Base-by-base conservation (phyloP, 2,888 invertebrate genomes). In the Drosophila formosana region DNA sequence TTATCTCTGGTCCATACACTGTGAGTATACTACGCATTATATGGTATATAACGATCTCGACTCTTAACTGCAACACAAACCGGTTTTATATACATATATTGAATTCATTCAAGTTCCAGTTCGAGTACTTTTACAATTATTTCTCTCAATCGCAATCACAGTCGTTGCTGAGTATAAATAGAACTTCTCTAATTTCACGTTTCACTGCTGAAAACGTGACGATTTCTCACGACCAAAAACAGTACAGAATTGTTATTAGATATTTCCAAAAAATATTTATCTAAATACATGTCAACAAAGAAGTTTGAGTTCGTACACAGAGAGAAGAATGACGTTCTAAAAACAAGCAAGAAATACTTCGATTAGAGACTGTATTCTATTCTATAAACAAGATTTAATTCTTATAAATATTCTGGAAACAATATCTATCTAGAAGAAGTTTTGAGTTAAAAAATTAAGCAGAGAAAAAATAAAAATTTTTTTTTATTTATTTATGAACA, bases 1-100 rank as follows among this genome's bases (percentile, higher is more conserved):
- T 53, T 60, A 60, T 55, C 69, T 55, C 69, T 50, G 68, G 23
- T 39, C 30, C 47, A 53, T 32, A 13, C 25, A 25, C 47, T 23
- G n/a, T 25, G 13, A 6, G 26, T 18, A 28, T 8, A 41, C 4
- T 13, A 39, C 13, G 2, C 13, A 39, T 39, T 39, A 39, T 39
- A 39, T 37, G 5, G 2, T 13, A 28, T 4, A 11, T n/a, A n/a
- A 34, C 23, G 55, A 58, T 32, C 51, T 23, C 23, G 32, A 25
- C 4, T 30, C 51, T 61, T 9, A 32, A 50, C 32, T 49, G 30
- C 52, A 25, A 25, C 32, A 26, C 49, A 52, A 70, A 51, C 34
- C 23, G 28, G 46, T 13, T 13, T 7, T 39, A 7, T 4, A 53
- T 2, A 23, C 23, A 9, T 28, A 18, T 18, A 18, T 18, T 2